phyloP scores from a whole-genome alignment of 2,888 invertebrate genomes.

The Chydorus sphaericus region DNA sequence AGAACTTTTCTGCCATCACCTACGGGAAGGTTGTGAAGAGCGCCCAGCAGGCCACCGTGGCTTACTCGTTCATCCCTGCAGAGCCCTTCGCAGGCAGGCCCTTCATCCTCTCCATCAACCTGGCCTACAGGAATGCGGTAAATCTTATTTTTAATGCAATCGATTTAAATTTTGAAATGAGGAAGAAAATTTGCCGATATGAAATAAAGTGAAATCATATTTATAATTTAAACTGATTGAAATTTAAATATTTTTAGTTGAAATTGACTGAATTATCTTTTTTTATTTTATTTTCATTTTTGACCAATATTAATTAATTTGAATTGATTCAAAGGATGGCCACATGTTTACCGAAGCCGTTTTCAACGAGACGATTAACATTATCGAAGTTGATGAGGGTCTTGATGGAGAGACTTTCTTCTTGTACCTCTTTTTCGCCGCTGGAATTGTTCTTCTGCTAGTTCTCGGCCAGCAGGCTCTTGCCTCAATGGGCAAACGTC shows the following conservation, averaged over 20 bases:
- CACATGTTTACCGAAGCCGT: slow-evolving; percentile 67
- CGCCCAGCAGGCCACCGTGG: slow-evolving; percentile 81
- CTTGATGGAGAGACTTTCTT: slow-evolving; percentile 98
- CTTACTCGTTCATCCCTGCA: slow-evolving; percentile 86
- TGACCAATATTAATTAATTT: background rate
- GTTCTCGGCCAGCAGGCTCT: slow-evolving; percentile 42
- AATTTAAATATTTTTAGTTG: background rate
- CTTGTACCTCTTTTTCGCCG: slow-evolving; percentile 87
- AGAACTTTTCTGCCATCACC: slow-evolving; percentile 86
- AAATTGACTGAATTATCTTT: background rate
- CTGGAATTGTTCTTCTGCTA: slow-evolving; percentile 62
- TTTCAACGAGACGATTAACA: slow-evolving; percentile 93
- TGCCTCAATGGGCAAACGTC: slow-evolving; percentile 62
- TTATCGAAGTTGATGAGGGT: slow-evolving; percentile 90
- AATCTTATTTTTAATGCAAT: slow-evolving; percentile 21
- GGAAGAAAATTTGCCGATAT: background rate
- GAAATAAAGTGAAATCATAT: background rate
- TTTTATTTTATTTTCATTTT: background rate
- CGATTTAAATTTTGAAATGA: background rate
- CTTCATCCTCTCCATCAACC: slow-evolving; percentile 83
- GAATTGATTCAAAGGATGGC: slow-evolving; percentile 37
- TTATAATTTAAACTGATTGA: background rate
- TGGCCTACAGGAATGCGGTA: slow-evolving; percentile 74
- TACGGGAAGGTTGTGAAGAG: slow-evolving; percentile 81
- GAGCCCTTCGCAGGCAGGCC: slow-evolving; percentile 95